Percentiles rank a stretch among this genome's conserved stretches.
phyloP scores from a whole-genome alignment of 1,140 invertebrate species.

The Scylla paramamosain region DNA sequence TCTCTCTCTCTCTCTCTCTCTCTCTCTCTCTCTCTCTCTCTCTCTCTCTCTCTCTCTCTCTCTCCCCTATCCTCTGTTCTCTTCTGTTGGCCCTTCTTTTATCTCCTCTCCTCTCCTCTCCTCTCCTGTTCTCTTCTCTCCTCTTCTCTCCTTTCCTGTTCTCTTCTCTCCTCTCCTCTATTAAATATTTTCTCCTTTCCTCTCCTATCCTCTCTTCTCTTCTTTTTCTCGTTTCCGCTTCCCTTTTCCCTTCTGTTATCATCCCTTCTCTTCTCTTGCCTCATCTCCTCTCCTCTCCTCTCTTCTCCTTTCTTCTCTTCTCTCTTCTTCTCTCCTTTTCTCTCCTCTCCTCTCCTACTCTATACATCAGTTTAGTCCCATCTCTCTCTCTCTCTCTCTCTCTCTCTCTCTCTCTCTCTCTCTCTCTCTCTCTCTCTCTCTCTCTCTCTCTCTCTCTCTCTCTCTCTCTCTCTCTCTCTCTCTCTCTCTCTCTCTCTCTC shows the following conservation, averaged over 20 bases:
- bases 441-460: neutral
- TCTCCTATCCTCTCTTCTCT: neutral
- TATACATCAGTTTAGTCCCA: neutral
- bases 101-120: neutral
- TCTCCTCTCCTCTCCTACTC: neutral
- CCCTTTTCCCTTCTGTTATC: neutral
- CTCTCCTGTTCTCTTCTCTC: neutral
- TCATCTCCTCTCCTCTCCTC: neutral
- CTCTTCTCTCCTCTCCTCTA: too few species aligned
- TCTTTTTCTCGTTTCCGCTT: too few species aligned
- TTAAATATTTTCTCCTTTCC: too few species aligned
- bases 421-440: neutral
- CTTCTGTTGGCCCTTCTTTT: neutral
- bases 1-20: neutral
- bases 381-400: neutral
- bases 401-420: too few species aligned
- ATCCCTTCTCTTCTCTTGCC: neutral
- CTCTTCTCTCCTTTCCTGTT: neutral
- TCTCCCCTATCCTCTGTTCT: neutral
- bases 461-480: too few species aligned
- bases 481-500: neutral
- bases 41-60: neutral
- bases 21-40: slow-evolving; percentile 11
- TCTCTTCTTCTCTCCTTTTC: neutral
- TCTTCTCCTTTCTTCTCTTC: too few species aligned